These are phyloP conservation scores for Phlogophora meticulosa DNA, from an alignment of 2,888 invertebrate genomes.

Conservation along the genomic window DNA sequence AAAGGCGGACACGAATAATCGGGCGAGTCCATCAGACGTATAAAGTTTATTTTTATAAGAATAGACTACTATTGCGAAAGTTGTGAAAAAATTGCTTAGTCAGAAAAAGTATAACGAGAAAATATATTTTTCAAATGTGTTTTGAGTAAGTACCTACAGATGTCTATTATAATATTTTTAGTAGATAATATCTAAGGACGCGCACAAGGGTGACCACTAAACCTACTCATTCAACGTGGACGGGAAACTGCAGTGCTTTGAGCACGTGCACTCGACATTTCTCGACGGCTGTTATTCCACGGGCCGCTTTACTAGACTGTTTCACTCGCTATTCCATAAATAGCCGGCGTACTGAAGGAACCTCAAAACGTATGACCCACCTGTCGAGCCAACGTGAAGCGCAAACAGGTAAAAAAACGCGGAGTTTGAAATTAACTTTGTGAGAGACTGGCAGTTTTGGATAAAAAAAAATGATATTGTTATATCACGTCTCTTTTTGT, in stretches of 20 bases:
- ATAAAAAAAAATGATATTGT: background rate
- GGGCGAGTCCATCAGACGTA: no score
- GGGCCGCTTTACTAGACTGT: constrained; percentile 8
- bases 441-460: background rate
- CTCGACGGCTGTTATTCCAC: constrained; percentile 8
- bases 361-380: constrained; percentile 49
- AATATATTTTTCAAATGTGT: no score
- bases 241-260: constrained; percentile 20
- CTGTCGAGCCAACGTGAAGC: constrained; percentile 51
- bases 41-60: no score
- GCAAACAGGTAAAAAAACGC: background rate
- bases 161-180: no score
- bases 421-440: background rate
- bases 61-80: no score
- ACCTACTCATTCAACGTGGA: background rate
- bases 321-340: constrained; percentile 46
- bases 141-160: no score
- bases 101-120: no score
- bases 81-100: no score
- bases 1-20: no score
- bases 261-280: constrained; percentile 37
- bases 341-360: constrained; percentile 27
- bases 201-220: constrained; percentile 5
- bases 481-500: no score
- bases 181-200: background rate